Conservation (phyloP, 2,888 invertebrate species). For the Limenitis arthemis region DNA sequence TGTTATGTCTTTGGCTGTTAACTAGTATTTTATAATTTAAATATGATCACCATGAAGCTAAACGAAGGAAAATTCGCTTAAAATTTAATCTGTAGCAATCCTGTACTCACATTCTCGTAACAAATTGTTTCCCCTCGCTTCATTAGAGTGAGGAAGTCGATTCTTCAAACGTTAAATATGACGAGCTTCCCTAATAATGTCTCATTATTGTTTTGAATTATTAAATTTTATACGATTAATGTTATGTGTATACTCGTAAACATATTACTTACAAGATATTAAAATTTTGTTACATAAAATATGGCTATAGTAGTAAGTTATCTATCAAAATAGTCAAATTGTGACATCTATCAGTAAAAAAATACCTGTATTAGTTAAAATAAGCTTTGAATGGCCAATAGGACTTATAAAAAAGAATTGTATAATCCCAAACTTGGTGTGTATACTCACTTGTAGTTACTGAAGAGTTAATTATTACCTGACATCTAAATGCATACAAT, state of each 20-base stretch:
- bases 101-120: slow-evolving; percentile 35
- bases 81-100: slow-evolving; percentile 19
- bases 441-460: too few relatives aligned
- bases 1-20: too few relatives aligned
- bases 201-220: slow-evolving; percentile 57
- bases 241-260: not conserved
- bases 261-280: not conserved
- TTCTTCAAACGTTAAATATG: slow-evolving; percentile 64
- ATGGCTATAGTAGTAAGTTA: too few relatives aligned
- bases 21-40: not conserved
- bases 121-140: slow-evolving; percentile 44
- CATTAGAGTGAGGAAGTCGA: slow-evolving; percentile 48
- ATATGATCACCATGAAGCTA: not conserved
- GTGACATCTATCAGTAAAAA: too few relatives aligned
- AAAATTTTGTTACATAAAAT: too few relatives aligned
- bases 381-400: too few relatives aligned
- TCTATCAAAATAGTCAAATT: too few relatives aligned
- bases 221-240: slow-evolving; percentile 41
- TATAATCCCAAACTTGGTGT: too few relatives aligned
- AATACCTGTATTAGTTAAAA: too few relatives aligned
- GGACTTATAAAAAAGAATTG: too few relatives aligned
- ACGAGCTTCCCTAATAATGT: slow-evolving; percentile 52
- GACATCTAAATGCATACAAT: too few relatives aligned
- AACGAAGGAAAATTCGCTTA: slow-evolving; percentile 9
- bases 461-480: too few relatives aligned